Conservation (phyloP, 1,140 invertebrate species). For the Conus betulinus region DNA sequence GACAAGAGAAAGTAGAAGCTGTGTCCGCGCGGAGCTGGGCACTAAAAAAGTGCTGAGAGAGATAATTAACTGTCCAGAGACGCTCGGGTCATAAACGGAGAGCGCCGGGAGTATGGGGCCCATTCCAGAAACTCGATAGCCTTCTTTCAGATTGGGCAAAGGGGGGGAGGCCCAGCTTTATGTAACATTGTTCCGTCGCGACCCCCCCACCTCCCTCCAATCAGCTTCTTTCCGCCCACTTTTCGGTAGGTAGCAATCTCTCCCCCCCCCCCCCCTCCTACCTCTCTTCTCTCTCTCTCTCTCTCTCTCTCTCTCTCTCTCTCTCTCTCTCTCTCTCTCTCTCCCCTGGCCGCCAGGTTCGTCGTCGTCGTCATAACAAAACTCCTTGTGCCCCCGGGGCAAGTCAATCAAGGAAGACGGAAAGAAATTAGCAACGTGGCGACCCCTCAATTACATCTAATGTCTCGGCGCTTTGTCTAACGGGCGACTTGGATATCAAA, state of each 20-base stretch:
- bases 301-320: neutral
- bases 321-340: neutral
- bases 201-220: neutral
- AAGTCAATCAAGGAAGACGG: neutral
- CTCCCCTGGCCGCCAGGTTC: neutral
- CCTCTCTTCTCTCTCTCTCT: neutral
- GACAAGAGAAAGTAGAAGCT: no score
- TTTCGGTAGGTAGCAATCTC: no score
- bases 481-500: neutral
- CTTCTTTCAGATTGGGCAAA: no score
- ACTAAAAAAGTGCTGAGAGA: no score
- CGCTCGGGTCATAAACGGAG: no score
- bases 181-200: neutral
- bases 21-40: no score
- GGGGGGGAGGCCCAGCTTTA: no score
- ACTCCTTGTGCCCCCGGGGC: neutral
- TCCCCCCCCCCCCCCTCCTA: no score
- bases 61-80: no score
- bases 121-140: no score
- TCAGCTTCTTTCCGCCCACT: neutral
- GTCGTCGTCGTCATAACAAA: neutral
- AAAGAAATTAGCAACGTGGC: neutral
- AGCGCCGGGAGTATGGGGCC: no score
- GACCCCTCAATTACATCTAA: conserved; percentile 1
- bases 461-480: neutral